phyloP scores from a whole-genome alignment of 2,888 invertebrate genomes.

The Amiota minor region DNA sequence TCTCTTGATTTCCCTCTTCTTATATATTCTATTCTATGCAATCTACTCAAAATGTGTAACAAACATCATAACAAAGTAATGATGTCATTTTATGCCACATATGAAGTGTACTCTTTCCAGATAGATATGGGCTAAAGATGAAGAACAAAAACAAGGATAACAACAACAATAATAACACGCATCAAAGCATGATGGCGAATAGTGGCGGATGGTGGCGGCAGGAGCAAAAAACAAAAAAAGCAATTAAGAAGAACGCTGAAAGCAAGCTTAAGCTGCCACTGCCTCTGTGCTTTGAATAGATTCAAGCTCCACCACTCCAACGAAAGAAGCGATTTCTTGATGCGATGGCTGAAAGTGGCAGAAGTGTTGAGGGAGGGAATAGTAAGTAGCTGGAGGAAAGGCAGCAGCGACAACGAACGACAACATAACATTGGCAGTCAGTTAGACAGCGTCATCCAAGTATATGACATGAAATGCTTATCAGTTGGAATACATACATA shows the following conservation, averaged over 20 bases:
- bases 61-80: constrained; percentile 33
- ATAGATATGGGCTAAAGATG: too few species aligned
- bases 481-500: constrained; percentile 54
- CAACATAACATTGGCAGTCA: constrained; percentile 3
- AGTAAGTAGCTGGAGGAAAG: not conserved
- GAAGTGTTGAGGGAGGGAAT: constrained; percentile 21
- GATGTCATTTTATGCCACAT: too few species aligned
- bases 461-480: constrained; percentile 72
- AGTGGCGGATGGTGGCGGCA: constrained; percentile 19
- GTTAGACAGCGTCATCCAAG: constrained; percentile 52
- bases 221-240: constrained; percentile 62
- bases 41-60: constrained; percentile 36
- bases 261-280: constrained; percentile 70
- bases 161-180: constrained; percentile 41
- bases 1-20: too few species aligned
- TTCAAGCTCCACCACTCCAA: constrained; percentile 53
- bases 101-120: too few species aligned
- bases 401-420: constrained; percentile 30
- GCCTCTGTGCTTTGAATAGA: constrained; percentile 34
- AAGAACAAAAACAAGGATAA: constrained; percentile 42
- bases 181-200: constrained; percentile 51
- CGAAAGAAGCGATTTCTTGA: not conserved
- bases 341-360: constrained; percentile 33
- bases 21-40: too few species aligned
- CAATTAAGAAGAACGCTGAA: constrained; percentile 72